Evolutionary conservation across 2,113 vertebrate genomes (phyloP).

Genomic region (Protobothrops flavoviridis): DNA sequence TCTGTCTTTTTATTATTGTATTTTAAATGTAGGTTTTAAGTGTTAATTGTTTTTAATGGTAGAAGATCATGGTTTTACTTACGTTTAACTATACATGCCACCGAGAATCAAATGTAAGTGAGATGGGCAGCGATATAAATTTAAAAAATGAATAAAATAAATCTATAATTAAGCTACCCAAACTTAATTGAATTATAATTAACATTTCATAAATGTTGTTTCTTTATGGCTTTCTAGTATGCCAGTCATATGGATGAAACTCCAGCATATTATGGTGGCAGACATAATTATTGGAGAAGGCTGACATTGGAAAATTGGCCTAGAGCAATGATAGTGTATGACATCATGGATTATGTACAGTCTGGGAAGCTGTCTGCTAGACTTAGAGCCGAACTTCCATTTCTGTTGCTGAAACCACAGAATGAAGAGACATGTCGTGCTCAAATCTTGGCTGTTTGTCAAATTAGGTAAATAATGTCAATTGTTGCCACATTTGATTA

Average conservation of each 20-base stretch:
- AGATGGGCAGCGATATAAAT: neutral
- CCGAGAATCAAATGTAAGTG: neutral
- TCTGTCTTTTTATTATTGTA: neutral
- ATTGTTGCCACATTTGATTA: neutral
- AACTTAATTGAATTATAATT: neutral
- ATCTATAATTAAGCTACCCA: neutral
- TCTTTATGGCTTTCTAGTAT: conserved; percentile 57
- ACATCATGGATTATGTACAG: conserved; percentile 61
- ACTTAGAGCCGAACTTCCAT: conserved; percentile 59
- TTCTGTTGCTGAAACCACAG: conserved; percentile 57
- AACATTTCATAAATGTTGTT: conserved; percentile 19
- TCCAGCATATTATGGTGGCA: conserved; percentile 64
- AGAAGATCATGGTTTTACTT: neutral
- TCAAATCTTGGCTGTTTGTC: conserved; percentile 52
- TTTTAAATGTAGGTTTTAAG: neutral
- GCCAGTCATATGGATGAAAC: conserved; percentile 66
- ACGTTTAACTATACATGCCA: neutral
- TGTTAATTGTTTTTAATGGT: neutral
- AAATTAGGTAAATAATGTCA: conserved; percentile 56
- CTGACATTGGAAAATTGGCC: conserved; percentile 64
- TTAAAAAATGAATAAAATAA: neutral
- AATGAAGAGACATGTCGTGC: conserved; percentile 54
- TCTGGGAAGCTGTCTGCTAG: conserved; percentile 53
- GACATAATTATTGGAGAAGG: conserved; percentile 70
- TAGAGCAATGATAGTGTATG: conserved; percentile 56